These are phyloP conservation scores for Suillia variegata DNA, from an alignment of 2,888 invertebrate genomes.

Conservation along the genomic window DNA sequence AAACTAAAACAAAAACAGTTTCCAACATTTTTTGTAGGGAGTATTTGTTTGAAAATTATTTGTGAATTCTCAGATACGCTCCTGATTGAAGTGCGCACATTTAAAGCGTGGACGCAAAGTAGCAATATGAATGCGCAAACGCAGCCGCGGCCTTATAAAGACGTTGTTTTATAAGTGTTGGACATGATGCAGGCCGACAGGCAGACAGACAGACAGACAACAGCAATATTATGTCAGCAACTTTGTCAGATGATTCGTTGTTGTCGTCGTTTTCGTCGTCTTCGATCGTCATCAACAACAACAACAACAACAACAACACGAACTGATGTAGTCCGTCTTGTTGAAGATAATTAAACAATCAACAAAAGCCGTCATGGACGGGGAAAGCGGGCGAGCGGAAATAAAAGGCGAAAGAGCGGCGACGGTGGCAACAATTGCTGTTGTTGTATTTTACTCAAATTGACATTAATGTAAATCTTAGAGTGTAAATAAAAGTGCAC, in stretches of 20 bases:
- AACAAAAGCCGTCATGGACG: background rate
- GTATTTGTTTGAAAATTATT: too few relatives aligned
- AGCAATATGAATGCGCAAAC: background rate
- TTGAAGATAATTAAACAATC: constrained; percentile 1
- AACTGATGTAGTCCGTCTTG: background rate
- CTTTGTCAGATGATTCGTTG: background rate
- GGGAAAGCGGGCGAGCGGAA: background rate
- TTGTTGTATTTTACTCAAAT: background rate
- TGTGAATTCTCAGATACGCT: too few relatives aligned
- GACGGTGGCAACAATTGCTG: too few relatives aligned
- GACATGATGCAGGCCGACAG: background rate
- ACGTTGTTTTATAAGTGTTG: background rate
- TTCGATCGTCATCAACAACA: background rate
- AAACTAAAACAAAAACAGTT: too few relatives aligned
- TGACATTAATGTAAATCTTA: background rate
- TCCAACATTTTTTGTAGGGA: too few relatives aligned
- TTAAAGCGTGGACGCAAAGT: too few relatives aligned
- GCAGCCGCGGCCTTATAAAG: background rate
- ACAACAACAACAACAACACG: background rate
- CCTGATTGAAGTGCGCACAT: too few relatives aligned
- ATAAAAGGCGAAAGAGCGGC: background rate
- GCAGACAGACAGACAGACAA: too few relatives aligned
- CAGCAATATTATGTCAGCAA: constrained; percentile 5
- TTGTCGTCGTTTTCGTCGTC: too few relatives aligned
- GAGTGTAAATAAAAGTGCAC: background rate